Evolutionary conservation across 1,140 invertebrate genomes (phyloP).

Genomic region (Trinorchestia longiramus): DNA sequence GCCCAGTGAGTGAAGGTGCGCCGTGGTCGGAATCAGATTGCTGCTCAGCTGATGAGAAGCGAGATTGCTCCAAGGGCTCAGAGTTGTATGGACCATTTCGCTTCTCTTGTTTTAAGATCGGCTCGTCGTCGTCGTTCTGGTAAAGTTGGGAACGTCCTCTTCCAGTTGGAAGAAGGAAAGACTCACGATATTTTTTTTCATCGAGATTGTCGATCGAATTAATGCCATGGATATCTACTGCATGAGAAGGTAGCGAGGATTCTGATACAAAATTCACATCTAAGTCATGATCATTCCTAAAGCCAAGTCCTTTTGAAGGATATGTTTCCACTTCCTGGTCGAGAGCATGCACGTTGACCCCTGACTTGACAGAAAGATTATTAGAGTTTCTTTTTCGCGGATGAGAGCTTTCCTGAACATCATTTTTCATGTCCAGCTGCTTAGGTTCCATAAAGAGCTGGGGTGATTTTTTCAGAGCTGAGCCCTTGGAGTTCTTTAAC

Average conservation of each 20-base stretch:
- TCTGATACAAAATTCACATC: background rate
- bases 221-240: background rate
- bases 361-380: background rate
- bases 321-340: background rate
- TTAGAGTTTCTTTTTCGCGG: background rate
- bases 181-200: background rate
- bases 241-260: background rate
- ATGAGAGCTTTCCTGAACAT: background rate
- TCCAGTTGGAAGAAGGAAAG: background rate
- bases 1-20: constrained; percentile 6
- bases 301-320: background rate
- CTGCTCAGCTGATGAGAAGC: constrained; percentile 36
- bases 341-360: background rate
- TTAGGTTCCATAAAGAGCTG: constrained; percentile 6
- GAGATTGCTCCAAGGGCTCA: constrained; percentile 11
- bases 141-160: background rate
- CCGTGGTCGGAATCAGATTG: constrained; percentile 16
- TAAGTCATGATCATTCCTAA: background rate
- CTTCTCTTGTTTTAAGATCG: background rate
- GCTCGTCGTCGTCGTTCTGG: constrained; percentile 1
- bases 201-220: background rate
- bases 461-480: background rate
- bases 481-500: background rate
- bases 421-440: constrained; percentile 12
- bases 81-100: background rate